Percentiles rank a stretch among this genome's conserved stretches.
Conservation (phyloP, 2,113 vertebrate species). For the Hypocryptadius cinnamomeus region DNA sequence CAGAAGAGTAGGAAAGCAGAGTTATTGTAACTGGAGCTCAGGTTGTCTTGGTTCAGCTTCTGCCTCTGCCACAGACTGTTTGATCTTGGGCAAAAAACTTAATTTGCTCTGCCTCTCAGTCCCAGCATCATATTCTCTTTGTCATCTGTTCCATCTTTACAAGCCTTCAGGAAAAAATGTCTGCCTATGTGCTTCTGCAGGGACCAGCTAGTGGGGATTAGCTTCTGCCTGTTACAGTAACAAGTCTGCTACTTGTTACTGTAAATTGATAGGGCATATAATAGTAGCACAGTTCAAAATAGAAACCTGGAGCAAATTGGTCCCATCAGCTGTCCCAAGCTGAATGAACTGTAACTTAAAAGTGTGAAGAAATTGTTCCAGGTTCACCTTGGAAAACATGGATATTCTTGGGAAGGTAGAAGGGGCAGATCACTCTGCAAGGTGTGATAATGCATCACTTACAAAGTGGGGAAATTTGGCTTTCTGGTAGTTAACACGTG, state of each 20-base stretch:
- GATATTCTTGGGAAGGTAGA: neutral
- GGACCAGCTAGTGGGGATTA: neutral
- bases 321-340: neutral
- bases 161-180: neutral
- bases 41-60: neutral
- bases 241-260: neutral
- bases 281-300: neutral
- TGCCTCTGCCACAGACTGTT: neutral
- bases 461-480: neutral
- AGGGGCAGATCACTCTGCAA: neutral
- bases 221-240: neutral
- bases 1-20: neutral
- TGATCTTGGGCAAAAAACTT: neutral
- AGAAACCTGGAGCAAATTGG: neutral
- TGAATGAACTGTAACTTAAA: neutral
- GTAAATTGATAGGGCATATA: neutral
- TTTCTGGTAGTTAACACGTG: neutral
- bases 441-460: neutral
- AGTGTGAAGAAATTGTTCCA: neutral
- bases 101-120: neutral
- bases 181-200: neutral
- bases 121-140: neutral
- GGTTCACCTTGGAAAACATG: neutral
- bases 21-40: neutral
- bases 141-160: neutral